A percentile compares a stretch with the other conserved stretches of the same genome.
phyloP scores from a whole-genome alignment of 2,113 vertebrate genomes.

The Aspiorhynchus laticeps region DNA sequence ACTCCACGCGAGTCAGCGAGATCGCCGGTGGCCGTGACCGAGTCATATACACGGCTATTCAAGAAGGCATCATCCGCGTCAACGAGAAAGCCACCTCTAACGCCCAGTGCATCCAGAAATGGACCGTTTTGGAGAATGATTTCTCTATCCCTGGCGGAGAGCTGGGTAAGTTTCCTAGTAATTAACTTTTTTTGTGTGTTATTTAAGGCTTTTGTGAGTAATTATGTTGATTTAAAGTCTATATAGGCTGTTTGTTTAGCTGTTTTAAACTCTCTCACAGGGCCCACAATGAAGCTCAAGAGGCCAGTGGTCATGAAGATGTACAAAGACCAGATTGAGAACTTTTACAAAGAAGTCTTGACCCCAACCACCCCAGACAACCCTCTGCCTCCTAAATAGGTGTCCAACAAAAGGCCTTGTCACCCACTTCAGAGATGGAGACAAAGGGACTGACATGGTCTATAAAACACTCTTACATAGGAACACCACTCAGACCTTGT shows the following conservation, averaged over 20 bases:
- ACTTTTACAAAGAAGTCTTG: constrained; percentile 77
- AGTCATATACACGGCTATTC: constrained; percentile 76
- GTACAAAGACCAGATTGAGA: constrained; percentile 81
- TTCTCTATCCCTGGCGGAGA: constrained; percentile 86
- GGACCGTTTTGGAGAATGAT: constrained; percentile 84
- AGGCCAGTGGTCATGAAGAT: constrained; percentile 79
- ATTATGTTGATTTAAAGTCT: neutral
- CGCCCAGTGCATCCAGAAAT: constrained; percentile 89
- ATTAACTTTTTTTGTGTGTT: neutral
- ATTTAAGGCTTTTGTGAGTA: neutral
- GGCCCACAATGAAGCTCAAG: constrained; percentile 90
- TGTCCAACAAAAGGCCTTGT: neutral
- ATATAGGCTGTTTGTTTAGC: neutral
- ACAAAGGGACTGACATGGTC: constrained; percentile 1
- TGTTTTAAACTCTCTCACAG: constrained; percentile 66
- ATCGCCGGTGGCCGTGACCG: constrained; percentile 76
- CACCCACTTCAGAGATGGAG: neutral
- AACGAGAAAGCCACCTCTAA: constrained; percentile 82
- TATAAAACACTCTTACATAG: constrained; percentile 32
- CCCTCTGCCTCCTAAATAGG: constrained; percentile 67
- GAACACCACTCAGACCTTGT: constrained; percentile 8
- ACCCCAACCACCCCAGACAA: constrained; percentile 62
- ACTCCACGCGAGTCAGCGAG: constrained; percentile 76
- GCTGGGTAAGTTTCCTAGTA: constrained; percentile 81
- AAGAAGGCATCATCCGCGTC: constrained; percentile 81